A percentile compares a stretch with the other conserved stretches of the same genome.
Conservation (phyloP, 2,113 vertebrate genomes). For the Macroglossus sobrinus region DNA sequence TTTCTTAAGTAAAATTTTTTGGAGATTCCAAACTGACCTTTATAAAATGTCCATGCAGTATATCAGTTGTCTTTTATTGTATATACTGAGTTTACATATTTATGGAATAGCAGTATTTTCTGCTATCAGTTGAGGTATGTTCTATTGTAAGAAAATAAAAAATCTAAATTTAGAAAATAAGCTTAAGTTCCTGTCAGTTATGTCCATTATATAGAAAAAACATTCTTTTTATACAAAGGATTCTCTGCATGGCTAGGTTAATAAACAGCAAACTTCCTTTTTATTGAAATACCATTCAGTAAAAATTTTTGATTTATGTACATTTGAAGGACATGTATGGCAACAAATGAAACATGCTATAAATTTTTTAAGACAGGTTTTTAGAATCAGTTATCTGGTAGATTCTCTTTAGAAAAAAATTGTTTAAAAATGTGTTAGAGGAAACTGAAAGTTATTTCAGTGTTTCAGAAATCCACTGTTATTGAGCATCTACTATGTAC, state of each 20-base stretch:
- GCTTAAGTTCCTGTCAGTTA: conserved; percentile 6
- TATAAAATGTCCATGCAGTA: not conserved
- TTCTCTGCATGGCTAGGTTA: not conserved
- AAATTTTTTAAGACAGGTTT: not conserved
- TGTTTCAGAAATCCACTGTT: not conserved
- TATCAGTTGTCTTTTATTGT: not conserved
- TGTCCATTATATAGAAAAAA: not conserved
- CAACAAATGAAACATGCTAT: conserved; percentile 5
- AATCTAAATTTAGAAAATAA: conserved; percentile 19
- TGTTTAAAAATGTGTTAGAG: not conserved
- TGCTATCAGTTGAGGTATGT: not conserved
- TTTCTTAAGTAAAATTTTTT: conserved; percentile 23
- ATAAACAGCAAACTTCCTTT: conserved; percentile 10
- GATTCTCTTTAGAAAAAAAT: not conserved
- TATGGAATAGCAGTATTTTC: not conserved
- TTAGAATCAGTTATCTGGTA: not conserved
- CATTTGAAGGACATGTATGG: not conserved
- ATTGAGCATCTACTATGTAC: not conserved
- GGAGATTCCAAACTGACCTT: not conserved
- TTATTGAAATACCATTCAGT: not conserved
- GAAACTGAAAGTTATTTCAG: not conserved
- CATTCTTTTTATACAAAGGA: not conserved
- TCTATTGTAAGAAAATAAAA: conserved; percentile 35
- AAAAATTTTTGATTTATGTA: conserved; percentile 12
- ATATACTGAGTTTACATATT: not conserved